These are phyloP conservation scores for Melipona quadrifasciata DNA, from an alignment of 1,140 invertebrate genomes.

Conservation along the genomic window DNA sequence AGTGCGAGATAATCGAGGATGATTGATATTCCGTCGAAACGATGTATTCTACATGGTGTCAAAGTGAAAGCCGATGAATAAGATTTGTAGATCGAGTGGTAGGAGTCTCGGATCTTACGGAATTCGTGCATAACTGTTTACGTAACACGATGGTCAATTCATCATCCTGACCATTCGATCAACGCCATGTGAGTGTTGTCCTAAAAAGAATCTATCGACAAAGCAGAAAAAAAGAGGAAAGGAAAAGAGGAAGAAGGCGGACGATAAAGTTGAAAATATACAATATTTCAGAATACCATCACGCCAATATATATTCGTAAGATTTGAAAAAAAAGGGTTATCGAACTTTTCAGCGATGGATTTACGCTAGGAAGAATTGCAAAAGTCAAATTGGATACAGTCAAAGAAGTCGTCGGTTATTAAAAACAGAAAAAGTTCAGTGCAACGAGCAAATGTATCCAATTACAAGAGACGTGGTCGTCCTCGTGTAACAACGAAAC, in stretches of 20 bases:
- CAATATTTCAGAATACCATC: too few relatives aligned
- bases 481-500: too few relatives aligned
- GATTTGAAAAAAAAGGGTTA: too few relatives aligned
- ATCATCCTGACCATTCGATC: slow-evolving; percentile 65
- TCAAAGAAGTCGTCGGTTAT: too few relatives aligned
- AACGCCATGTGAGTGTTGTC: slow-evolving; percentile 47
- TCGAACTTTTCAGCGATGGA: too few relatives aligned
- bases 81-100: slow-evolving; percentile 55
- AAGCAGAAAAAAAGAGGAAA: not conserved
- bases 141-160: slow-evolving; percentile 61
- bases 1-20: not conserved
- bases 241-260: slow-evolving; percentile 20
- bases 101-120: slow-evolving; percentile 34
- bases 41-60: not conserved
- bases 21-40: not conserved
- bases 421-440: too few relatives aligned
- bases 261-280: not conserved
- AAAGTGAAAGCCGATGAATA: slow-evolving; percentile 7
- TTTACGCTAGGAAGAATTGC: too few relatives aligned
- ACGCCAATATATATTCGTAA: too few relatives aligned
- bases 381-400: too few relatives aligned
- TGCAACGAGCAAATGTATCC: too few relatives aligned
- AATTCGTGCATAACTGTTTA: slow-evolving; percentile 52
- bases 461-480: too few relatives aligned
- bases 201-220: slow-evolving; percentile 12